Percentiles rank a stretch among this genome's conserved stretches.
These are phyloP conservation scores for Cossypha caffra DNA, from an alignment of 2,797 vertebrate species.

Conservation along the genomic window DNA sequence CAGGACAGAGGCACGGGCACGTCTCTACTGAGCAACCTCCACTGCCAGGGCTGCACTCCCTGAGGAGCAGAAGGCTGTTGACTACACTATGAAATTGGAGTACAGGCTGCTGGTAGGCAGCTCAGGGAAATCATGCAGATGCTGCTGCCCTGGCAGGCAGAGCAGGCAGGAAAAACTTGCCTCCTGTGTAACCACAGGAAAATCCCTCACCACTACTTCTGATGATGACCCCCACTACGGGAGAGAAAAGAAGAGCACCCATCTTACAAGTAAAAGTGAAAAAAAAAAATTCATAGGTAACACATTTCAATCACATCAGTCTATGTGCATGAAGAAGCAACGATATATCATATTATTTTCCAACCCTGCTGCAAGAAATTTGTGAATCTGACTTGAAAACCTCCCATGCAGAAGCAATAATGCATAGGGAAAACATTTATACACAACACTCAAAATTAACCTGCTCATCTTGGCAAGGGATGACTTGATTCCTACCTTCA, in stretches of 20 bases:
- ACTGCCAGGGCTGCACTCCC: background rate
- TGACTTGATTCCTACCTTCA: background rate
- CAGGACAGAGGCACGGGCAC: fast-evolving
- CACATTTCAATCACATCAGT: background rate
- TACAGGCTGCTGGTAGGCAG: background rate
- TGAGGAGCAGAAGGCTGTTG: background rate
- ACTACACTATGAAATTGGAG: background rate
- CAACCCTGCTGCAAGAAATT: background rate
- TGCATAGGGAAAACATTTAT: background rate
- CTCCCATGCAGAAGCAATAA: background rate
- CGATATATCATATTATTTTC: background rate
- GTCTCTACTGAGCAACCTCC: background rate
- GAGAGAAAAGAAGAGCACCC: background rate
- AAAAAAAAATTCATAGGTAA: background rate
- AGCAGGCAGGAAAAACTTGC: background rate
- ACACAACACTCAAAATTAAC: background rate
- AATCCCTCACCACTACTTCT: background rate
- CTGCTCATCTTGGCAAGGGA: background rate
- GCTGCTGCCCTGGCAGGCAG: background rate
- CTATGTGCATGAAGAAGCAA: background rate
- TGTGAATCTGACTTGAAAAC: background rate
- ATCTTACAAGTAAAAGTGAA: background rate
- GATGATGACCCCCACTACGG: fast-evolving
- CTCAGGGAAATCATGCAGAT: background rate
- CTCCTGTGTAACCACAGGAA: background rate